Evolutionary conservation across 2,797 vertebrate genomes (phyloP), one percentile per base, ranked within the genome.

Genomic region (Stomatorhinus walkeri): DNA sequence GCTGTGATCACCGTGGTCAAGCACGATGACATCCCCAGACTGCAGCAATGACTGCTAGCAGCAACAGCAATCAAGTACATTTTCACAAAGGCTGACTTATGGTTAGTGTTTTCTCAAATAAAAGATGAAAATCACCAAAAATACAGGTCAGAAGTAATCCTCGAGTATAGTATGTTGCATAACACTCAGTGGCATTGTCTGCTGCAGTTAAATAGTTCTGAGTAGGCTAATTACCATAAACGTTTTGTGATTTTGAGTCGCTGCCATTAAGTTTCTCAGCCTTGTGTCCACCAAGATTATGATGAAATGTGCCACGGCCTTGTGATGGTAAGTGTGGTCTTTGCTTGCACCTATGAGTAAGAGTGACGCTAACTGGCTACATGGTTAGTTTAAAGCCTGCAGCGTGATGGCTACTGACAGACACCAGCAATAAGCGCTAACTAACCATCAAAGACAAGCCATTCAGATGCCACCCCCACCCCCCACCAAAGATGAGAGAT

Each of bases 51-150:
- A 88, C 22, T 87, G 92, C 93, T 93, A 94, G 46, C 61, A 64
- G 24, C 10, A 64, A 28, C 94, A 92, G 92, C 94, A 96, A 95
- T 96, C 96, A 96, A 96, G 94, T 95, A 95, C 96, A 96, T 96
- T 96, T 96, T 96, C 94, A 94, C 94, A 96, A 89, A 85, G 93
- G 94, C 95, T 93, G 92, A 94, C 93, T 92, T 92, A 91, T 93
- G 93, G 52, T n/a, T 93, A 93, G 91, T 94, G 94, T 93, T 93
- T 92, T 91, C 28, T 56, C 46, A 54, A 32, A 32, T 79, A 46
- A n/a, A 87, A 87, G 85, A 43, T 16, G 46, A 51, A 76, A 76
- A 19, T 79, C 24, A 2, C 68, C 14, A 68, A 12, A 79, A 89
- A n/a, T n/a, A 87, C 40, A 32, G 51, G 12, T 87, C 85, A 87